These are phyloP conservation scores for Euthynnus affinis DNA, from an alignment of 2,797 vertebrate species.

Conservation along the genomic window DNA sequence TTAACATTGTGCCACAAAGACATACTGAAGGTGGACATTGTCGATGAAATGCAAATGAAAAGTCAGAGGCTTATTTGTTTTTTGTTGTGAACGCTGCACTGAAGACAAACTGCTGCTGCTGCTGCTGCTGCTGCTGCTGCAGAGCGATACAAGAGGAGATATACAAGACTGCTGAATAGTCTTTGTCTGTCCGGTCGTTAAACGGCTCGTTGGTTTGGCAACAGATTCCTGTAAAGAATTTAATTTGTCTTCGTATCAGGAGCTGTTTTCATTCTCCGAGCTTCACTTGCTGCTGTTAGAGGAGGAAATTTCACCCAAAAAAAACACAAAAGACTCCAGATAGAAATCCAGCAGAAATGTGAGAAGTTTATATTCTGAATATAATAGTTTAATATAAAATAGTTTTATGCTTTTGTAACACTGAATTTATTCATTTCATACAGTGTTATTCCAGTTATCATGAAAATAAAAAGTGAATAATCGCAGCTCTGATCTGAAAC, in stretches of 20 bases:
- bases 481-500: not conserved
- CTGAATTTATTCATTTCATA: not conserved
- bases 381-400: not conserved
- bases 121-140: too few relatives aligned
- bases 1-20: not conserved
- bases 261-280: not conserved
- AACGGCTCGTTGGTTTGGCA: slow-evolving; percentile 15
- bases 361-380: not conserved
- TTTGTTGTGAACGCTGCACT: not conserved
- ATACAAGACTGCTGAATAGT: not conserved
- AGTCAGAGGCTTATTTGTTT: too few relatives aligned
- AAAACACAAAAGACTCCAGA: slow-evolving; percentile 7
- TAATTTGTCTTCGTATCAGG: slow-evolving; percentile 10
- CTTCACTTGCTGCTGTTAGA: not conserved
- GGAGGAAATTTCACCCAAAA: not conserved
- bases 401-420: not conserved
- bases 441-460: not conserved
- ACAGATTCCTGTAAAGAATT: slow-evolving; percentile 5
- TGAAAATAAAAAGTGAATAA: not conserved
- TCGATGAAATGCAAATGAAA: too few relatives aligned
- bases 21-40: not conserved
- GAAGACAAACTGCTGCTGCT: slow-evolving; percentile 1
- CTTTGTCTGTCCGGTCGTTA: not conserved
- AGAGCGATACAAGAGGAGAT: not conserved
- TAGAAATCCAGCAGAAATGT: not conserved